Conservation (phyloP, 2,797 vertebrate genomes). For the Xiphorhynchus erythropygius region DNA sequence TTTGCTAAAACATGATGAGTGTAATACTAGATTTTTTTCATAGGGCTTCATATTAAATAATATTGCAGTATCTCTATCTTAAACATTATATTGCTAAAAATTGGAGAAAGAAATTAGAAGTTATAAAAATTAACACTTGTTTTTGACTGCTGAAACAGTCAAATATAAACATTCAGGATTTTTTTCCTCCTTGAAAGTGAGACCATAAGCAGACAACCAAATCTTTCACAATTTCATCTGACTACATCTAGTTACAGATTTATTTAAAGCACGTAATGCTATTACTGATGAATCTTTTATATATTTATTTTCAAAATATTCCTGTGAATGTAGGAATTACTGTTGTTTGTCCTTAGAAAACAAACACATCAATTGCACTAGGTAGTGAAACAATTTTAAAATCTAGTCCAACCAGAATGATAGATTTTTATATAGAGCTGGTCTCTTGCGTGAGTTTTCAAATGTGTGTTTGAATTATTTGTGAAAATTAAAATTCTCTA, state of each 20-base stretch:
- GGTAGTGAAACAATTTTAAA: not conserved
- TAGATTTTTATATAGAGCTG: not conserved
- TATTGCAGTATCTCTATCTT: not conserved
- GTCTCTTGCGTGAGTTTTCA: not conserved
- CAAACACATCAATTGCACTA: not conserved
- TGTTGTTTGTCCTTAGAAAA: not conserved
- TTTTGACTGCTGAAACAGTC: not conserved
- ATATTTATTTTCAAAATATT: not conserved
- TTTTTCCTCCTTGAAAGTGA: not conserved
- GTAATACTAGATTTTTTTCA: not conserved
- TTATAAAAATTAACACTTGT: not conserved
- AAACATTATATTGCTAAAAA: not conserved
- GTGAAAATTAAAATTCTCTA: not conserved
- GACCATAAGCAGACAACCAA: not conserved
- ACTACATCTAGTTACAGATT: not conserved
- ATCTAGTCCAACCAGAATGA: not conserved
- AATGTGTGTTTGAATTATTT: not conserved
- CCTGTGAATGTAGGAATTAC: not conserved
- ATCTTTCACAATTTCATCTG: not conserved
- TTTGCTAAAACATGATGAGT: not conserved
- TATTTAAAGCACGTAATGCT: constrained; percentile 8
- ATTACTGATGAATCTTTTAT: constrained; percentile 19
- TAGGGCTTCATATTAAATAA: not conserved
- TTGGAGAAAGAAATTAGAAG: not conserved
- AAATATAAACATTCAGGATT: not conserved